Base-by-base conservation (phyloP, 2,888 invertebrate genomes). In the Hypena proboscidalis region DNA sequence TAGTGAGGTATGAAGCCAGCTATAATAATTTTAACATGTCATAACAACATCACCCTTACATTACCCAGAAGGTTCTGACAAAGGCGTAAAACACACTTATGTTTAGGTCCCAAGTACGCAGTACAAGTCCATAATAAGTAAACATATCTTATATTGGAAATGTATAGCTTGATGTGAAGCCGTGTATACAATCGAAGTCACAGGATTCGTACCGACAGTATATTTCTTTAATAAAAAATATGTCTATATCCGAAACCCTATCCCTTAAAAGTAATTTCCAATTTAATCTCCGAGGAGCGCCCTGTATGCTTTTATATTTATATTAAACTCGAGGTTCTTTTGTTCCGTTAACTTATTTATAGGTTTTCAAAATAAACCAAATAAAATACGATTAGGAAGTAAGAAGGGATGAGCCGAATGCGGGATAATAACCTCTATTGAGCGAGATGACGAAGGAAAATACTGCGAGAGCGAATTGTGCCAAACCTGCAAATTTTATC, bases 401-500 rank as follows among this genome's bases (percentile, higher is more conserved):
- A n/a, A n/a, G n/a, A n/a, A 25, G 9, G 36, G 20, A 46, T n/a
- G n/a, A n/a, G n/a, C n/a, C 10, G 44, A 35, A 25, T 26, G 19
- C 13, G 30, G 9, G 21, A 30, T 22, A 39, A 54, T 53, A 49
- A 55, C 29, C 47, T 55, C 40, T 45, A 49, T 43, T 36, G 7
- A 41, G 3, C 5, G 5, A 27, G 17, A 49, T 37, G 48, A 42
- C 32, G 25, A 25, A 56, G 22, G 31, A 56, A 56, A 54, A 54
- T 56, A 57, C 45, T 45, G 20, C 32, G 36, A 37, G 44, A 48
- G 37, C 38, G 41, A 61, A 63, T 51, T 58, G 48, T 55, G 51
- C 43, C 46, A 38, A 49, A 36, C 40, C 46, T 58, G 49, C 22
- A 33, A 62, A 64, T 58, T 70, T 69, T 55, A 46, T 56, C 48